Percentiles rank a stretch among this genome's conserved stretches.
Evolutionary conservation across 2,797 vertebrate species (phyloP).

Genomic region (Squalus acanthias): DNA sequence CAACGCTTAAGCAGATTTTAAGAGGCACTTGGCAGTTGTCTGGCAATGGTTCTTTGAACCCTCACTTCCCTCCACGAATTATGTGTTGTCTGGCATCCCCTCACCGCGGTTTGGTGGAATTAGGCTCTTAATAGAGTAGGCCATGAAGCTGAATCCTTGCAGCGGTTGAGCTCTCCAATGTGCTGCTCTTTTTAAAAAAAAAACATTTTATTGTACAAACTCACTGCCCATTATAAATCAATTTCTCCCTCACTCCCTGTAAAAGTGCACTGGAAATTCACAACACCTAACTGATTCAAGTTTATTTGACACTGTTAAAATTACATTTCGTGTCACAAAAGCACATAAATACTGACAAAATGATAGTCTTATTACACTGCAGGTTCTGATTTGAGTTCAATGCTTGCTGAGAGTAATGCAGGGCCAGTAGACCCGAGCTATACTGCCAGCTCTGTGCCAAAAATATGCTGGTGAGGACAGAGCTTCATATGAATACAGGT

Average conservation of each 20-base stretch:
- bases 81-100: neutral
- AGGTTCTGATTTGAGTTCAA: neutral
- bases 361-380: neutral
- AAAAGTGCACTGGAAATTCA: neutral
- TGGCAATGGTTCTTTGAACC: neutral
- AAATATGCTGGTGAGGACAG: neutral
- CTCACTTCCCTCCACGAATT: neutral
- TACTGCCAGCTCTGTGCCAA: neutral
- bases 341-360: neutral
- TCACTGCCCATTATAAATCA: neutral
- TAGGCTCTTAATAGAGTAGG: neutral
- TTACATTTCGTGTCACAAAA: neutral
- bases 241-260: neutral
- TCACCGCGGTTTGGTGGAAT: neutral
- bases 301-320: neutral
- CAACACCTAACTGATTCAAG: neutral
- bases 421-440: neutral
- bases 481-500: neutral
- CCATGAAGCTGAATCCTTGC: neutral
- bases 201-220: neutral
- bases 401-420: neutral
- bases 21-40: neutral
- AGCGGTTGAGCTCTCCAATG: no score
- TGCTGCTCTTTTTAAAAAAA: neutral
- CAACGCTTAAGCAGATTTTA: neutral